These are phyloP conservation scores for Temnothorax unifasciatus DNA, from an alignment of 2,888 invertebrate genomes.

Conservation along the genomic window DNA sequence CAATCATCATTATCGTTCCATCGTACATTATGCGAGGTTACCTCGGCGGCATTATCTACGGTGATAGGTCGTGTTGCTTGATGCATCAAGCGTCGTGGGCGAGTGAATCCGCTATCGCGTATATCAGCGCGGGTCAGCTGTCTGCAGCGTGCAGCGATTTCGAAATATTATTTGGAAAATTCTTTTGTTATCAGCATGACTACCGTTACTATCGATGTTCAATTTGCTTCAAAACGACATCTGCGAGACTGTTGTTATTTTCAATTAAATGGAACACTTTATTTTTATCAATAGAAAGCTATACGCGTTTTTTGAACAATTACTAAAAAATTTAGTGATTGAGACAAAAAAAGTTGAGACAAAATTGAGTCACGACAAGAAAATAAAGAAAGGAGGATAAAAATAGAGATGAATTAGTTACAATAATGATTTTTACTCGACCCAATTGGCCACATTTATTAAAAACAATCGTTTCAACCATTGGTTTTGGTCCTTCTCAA, in stretches of 20 bases:
- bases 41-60: slow-evolving; percentile 66
- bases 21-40: slow-evolving; percentile 72
- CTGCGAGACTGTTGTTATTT: not conserved
- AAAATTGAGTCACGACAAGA: not conserved
- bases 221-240: not conserved
- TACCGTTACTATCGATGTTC: not conserved
- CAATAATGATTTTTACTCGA: no score
- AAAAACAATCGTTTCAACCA: no score
- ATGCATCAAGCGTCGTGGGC: slow-evolving; percentile 59
- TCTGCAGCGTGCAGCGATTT: not conserved
- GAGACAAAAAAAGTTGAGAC: not conserved
- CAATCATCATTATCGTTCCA: slow-evolving; percentile 77
- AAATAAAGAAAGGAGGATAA: not conserved
- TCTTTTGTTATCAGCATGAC: slow-evolving; percentile 21
- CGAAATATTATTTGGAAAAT: slow-evolving; percentile 47
- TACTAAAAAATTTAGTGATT: not conserved
- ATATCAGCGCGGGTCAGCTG: slow-evolving; percentile 36
- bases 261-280: not conserved
- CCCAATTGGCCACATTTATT: no score
- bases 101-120: slow-evolving; percentile 39
- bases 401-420: not conserved
- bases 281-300: not conserved
- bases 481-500: no score
- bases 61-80: slow-evolving; percentile 66
- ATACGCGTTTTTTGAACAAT: not conserved